These are phyloP conservation scores for Phoxinus dragarum DNA, from an alignment of 2,797 vertebrate species.

Conservation along the genomic window DNA sequence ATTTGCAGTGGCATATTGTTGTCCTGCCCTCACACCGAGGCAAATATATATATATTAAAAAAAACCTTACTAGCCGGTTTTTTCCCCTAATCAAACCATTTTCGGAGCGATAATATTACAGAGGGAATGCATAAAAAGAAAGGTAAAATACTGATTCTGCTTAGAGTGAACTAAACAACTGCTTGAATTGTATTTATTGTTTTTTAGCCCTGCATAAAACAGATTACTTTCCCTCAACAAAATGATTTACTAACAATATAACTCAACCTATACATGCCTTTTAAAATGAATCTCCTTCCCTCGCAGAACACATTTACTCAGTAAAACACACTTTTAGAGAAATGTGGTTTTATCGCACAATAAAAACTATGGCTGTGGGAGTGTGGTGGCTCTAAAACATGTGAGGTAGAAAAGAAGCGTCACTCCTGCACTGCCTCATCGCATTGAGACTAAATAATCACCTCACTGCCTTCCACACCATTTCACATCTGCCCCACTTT, in stretches of 20 bases:
- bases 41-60: too few species aligned
- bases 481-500: constrained; percentile 60
- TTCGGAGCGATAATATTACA: too few species aligned
- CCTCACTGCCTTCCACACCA: constrained; percentile 49
- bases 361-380: constrained; percentile 27
- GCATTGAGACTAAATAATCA: constrained; percentile 52
- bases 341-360: constrained; percentile 32
- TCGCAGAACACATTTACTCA: neutral
- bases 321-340: constrained; percentile 33
- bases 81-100: too few species aligned
- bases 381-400: constrained; percentile 15
- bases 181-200: too few species aligned
- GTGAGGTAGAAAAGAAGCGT: constrained; percentile 34
- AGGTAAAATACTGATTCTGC: too few species aligned
- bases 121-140: too few species aligned
- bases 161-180: too few species aligned
- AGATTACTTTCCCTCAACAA: neutral
- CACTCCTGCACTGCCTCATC: constrained; percentile 49
- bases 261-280: neutral
- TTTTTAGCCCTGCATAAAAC: too few species aligned
- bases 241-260: neutral
- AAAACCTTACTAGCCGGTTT: too few species aligned
- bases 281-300: neutral
- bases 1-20: neutral
- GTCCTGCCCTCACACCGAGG: too few species aligned